Evolutionary conservation across 2,888 invertebrate species (phyloP).

Genomic region (Actias luna): DNA sequence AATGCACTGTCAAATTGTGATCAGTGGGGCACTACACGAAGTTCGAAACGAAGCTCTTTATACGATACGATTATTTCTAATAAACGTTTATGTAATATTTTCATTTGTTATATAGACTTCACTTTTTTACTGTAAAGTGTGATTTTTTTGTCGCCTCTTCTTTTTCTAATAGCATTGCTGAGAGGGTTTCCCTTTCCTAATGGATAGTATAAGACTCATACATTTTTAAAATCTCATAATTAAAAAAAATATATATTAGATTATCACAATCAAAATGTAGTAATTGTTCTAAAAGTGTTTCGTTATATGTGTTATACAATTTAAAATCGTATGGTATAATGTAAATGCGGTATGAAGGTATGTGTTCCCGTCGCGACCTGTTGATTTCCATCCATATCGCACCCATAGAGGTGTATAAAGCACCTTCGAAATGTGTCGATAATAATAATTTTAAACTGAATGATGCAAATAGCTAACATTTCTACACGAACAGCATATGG

Average conservation of each 20-base stretch:
- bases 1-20: constrained; percentile 56
- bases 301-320: too few relatives aligned
- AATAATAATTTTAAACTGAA: neutral
- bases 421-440: constrained; percentile 29
- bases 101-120: too few relatives aligned
- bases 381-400: constrained; percentile 63
- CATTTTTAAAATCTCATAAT: too few relatives aligned
- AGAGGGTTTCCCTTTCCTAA: neutral
- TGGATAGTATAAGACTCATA: neutral
- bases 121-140: neutral
- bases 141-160: neutral
- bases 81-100: neutral
- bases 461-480: neutral
- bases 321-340: constrained; percentile 41
- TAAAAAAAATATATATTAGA: neutral
- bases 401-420: constrained; percentile 42
- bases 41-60: neutral
- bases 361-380: constrained; percentile 54
- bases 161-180: neutral
- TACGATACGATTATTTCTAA: neutral
- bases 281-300: too few relatives aligned
- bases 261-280: neutral
- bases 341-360: constrained; percentile 36
- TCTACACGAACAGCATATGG: neutral
- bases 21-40: constrained; percentile 26